Base-by-base conservation (phyloP, 2,797 vertebrate genomes). In the Varecia variegata region DNA sequence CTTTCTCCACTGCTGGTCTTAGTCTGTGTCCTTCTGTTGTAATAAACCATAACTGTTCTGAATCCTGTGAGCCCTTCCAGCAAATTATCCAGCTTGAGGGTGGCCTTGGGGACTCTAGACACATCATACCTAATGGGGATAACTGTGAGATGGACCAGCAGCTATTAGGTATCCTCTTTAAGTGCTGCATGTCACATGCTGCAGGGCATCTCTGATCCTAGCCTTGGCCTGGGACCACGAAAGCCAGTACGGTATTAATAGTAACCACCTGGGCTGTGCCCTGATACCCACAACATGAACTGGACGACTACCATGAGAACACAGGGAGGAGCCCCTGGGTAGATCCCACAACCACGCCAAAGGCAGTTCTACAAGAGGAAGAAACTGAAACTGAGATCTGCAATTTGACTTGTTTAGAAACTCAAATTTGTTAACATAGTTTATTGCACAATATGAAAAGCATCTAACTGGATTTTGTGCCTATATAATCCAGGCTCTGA, bases 281-380 rank as follows among this genome's bases (percentile, higher is more conserved):
- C 65, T 47, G 17, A 25, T 4, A 15, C 38, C 2, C 40, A 32
- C 12, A 25, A 23, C 17, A 6, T 5, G 40, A 27, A 40, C 2
- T 52, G 76, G 65, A n/a, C 43, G 38, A 1, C 60, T n/a, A 8
- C 47, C 40, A 18, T 20, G 65, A 80, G 38, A 38, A 65, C 1
- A 3, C 2, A 45, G 43, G 10, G 43, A 50, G 54, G 38, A 13
- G 30, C 0, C 38, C 18, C 2, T 0, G 14, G 38, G 27, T 10
- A 56, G 11, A 70, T 45, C 15, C 43, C n/a, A 50, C 17, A 67
- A n/a, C 54, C 65, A 54, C 25, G 32, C 80, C 54, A 56, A 62
- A 45, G 30, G 76, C 7, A 11, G 70, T 47, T 71, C 35, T 27
- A 40, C 18, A 40, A 38, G 58, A 35, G 15, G 3, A 67, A 60